Percentiles rank a stretch among this genome's conserved stretches.
These are phyloP conservation scores for Plectropomus leopardus DNA, from an alignment of 2,113 vertebrate genomes.

Conservation along the genomic window DNA sequence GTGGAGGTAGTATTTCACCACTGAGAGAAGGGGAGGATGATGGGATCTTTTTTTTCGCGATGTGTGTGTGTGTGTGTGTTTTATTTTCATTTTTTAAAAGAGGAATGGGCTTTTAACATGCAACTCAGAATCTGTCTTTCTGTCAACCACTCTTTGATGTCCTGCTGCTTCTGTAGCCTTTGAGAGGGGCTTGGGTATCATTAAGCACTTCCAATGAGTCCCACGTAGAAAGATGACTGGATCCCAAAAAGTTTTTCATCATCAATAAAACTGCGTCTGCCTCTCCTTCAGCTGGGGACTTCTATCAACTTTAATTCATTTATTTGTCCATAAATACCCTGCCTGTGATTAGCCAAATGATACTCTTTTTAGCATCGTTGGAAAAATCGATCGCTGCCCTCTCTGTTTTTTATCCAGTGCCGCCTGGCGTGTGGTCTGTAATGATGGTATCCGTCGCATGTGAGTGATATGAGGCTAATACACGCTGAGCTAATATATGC, in stretches of 20 bases:
- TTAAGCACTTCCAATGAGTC: constrained; percentile 76
- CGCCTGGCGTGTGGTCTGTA: constrained; percentile 20
- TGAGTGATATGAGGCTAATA: constrained; percentile 59
- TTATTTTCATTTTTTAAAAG: constrained; percentile 69
- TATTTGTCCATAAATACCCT: constrained; percentile 70
- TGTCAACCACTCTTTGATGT: constrained; percentile 80
- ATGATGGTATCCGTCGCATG: constrained; percentile 36
- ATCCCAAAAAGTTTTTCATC: constrained; percentile 71
- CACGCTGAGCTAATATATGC: constrained; percentile 64
- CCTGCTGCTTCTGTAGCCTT: constrained; percentile 72
- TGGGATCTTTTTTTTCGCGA: constrained; percentile 24
- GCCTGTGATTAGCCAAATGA: constrained; percentile 47
- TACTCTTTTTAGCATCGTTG: constrained; percentile 27
- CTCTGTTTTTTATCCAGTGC: constrained; percentile 10
- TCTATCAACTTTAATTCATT: constrained; percentile 55
- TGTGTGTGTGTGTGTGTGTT: constrained; percentile 7
- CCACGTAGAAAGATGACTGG: constrained; percentile 70
- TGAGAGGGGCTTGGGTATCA: constrained; percentile 71
- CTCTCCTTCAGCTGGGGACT: constrained; percentile 48
- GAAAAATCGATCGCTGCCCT: constrained; percentile 6
- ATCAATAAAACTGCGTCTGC: constrained; percentile 63
- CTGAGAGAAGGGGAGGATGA: constrained; percentile 26
- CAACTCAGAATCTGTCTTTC: constrained; percentile 74
- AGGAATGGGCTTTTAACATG: constrained; percentile 76
- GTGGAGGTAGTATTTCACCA: constrained; percentile 57